Percentiles rank a stretch among this genome's conserved stretches.
Evolutionary conservation across 1,140 invertebrate genomes (phyloP).

Genomic region (Drosophila elegans): DNA sequence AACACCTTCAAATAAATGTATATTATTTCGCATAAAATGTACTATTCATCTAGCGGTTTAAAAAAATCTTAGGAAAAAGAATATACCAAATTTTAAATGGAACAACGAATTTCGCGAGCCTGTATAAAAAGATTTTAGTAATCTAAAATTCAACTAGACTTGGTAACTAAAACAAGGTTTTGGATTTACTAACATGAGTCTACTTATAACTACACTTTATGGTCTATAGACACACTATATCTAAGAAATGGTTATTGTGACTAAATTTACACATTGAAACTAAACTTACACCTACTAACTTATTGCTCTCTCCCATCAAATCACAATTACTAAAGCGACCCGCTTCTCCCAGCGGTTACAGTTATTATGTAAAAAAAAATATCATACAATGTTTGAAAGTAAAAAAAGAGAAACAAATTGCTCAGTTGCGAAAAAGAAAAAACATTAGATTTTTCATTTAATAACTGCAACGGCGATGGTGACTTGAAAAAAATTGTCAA

Average conservation of each 20-base stretch:
- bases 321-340: slow-evolving; percentile 29
- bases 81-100: not conserved
- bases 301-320: slow-evolving; percentile 37
- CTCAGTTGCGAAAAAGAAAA: slow-evolving; percentile 36
- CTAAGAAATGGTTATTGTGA: slow-evolving; percentile 15
- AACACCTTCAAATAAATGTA: slow-evolving; percentile 1
- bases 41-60: too few species aligned
- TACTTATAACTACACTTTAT: not conserved
- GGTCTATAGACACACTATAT: slow-evolving; percentile 7
- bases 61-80: not conserved
- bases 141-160: not conserved
- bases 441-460: slow-evolving; percentile 60
- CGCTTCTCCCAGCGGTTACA: slow-evolving; percentile 43
- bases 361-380: slow-evolving; percentile 59
- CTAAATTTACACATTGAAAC: slow-evolving; percentile 38
- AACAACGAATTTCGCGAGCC: not conserved
- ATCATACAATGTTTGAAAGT: slow-evolving; percentile 52
- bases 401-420: slow-evolving; percentile 48
- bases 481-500: slow-evolving; percentile 53
- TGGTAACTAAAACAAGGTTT: not conserved
- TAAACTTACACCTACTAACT: slow-evolving; percentile 23
- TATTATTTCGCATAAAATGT: not conserved
- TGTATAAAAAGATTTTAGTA: not conserved
- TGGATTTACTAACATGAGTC: slow-evolving; percentile 12
- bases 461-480: slow-evolving; percentile 64